Percentiles rank a stretch among this genome's conserved stretches.
phyloP scores from a whole-genome alignment of 2,113 vertebrate genomes.

The Drymodes brunneopygia region DNA sequence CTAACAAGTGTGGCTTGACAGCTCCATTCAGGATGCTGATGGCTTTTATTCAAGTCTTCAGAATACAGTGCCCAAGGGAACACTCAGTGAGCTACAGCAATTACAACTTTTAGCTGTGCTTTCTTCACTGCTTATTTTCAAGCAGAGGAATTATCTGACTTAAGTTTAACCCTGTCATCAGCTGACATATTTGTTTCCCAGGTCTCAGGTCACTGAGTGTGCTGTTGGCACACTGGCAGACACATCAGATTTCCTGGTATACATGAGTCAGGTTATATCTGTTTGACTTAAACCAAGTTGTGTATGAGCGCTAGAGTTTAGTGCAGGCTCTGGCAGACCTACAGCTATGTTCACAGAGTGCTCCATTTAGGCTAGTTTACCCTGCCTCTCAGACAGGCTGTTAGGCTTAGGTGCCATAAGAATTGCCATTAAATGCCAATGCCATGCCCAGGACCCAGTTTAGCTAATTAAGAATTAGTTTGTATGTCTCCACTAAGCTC shows the following conservation, averaged over 20 bases:
- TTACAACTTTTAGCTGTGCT: constrained; percentile 7
- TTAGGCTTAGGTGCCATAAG: neutral
- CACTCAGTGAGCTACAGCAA: neutral
- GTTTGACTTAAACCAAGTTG: neutral
- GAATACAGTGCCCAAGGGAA: constrained; percentile 26
- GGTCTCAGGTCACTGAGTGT: neutral
- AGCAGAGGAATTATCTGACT: neutral
- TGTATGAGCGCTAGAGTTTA: neutral
- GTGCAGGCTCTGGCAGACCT: neutral
- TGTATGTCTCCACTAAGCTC: neutral
- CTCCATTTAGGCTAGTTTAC: neutral
- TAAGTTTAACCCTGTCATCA: neutral
- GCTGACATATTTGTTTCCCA: neutral
- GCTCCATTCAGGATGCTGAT: constrained; percentile 40
- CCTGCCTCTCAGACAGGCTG: neutral
- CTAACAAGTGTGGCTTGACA: constrained; percentile 46
- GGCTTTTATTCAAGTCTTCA: constrained; percentile 22
- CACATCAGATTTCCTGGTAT: neutral
- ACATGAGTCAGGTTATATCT: neutral
- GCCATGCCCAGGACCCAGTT: neutral
- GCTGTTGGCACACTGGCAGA: neutral
- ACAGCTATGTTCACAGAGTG: neutral
- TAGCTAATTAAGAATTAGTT: neutral
- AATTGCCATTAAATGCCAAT: neutral
- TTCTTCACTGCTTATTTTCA: neutral